phyloP scores from a whole-genome alignment of 2,797 vertebrate species.

The Ateles fusciceps region DNA sequence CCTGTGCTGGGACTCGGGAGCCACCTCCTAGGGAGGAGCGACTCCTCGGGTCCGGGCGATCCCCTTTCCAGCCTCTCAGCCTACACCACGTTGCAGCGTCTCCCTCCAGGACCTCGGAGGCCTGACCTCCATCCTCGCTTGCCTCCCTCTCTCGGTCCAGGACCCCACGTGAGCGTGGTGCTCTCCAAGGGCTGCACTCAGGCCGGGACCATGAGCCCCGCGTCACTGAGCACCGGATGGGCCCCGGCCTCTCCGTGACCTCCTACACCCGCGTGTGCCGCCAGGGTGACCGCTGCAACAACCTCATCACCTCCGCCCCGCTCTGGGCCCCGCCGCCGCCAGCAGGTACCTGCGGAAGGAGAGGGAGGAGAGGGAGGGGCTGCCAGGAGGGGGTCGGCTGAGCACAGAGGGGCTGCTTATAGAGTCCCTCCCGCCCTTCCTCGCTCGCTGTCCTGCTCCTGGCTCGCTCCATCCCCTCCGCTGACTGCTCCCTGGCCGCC shows the following conservation, averaged over 20 bases:
- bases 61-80: background rate
- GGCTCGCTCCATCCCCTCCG: too few species aligned
- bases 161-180: background rate
- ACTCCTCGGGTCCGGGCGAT: fast-evolving
- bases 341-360: background rate
- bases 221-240: background rate
- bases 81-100: fast-evolving
- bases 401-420: too few species aligned
- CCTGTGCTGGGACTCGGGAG: background rate
- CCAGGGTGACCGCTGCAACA: background rate
- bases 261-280: slow-evolving; percentile 64
- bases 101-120: background rate
- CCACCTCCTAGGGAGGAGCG: too few species aligned
- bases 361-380: background rate
- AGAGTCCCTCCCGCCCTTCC: background rate
- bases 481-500: background rate
- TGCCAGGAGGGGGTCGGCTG: too few species aligned
- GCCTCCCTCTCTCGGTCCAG: background rate
- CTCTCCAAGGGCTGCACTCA: slow-evolving; percentile 46
- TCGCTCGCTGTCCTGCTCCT: background rate
- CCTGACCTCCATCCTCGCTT: fast-evolving
- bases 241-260: background rate
- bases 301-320: background rate
- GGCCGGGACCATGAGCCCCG: background rate
- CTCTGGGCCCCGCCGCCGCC: fast-evolving